Evolutionary conservation across 2,888 invertebrate species (phyloP).

Genomic region (Ochropleura leucogaster): DNA sequence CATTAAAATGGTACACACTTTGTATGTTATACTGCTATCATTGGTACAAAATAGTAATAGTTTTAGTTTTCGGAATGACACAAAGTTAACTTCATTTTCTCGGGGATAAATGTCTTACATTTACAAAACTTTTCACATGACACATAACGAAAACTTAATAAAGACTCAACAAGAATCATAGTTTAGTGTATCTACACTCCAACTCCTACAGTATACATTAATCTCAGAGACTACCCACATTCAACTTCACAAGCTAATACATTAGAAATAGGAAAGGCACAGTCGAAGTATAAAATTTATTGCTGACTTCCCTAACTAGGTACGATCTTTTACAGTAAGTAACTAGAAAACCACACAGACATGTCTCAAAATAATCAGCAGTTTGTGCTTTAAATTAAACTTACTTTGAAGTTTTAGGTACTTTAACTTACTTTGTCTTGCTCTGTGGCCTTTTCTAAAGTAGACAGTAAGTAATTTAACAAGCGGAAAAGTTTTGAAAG

Average conservation of each 20-base stretch:
- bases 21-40: slow-evolving; percentile 59
- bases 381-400: slow-evolving; percentile 64
- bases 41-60: slow-evolving; percentile 69
- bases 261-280: slow-evolving; percentile 91
- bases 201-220: slow-evolving; percentile 85
- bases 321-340: slow-evolving; percentile 76
- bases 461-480: slow-evolving; percentile 65
- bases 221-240: slow-evolving; percentile 84
- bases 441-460: slow-evolving; percentile 61
- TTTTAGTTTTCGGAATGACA: slow-evolving; percentile 77
- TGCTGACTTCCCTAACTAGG: slow-evolving; percentile 89
- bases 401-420: slow-evolving; percentile 63
- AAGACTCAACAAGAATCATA: slow-evolving; percentile 79
- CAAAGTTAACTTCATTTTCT: slow-evolving; percentile 72
- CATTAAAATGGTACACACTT: slow-evolving; percentile 69
- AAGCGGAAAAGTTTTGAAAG: slow-evolving; percentile 68
- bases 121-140: slow-evolving; percentile 74
- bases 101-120: slow-evolving; percentile 73
- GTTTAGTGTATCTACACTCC: slow-evolving; percentile 75
- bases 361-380: slow-evolving; percentile 69
- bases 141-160: slow-evolving; percentile 77
- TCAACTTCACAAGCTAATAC: slow-evolving; percentile 87
- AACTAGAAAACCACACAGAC: slow-evolving; percentile 73
- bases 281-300: slow-evolving; percentile 91
- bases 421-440: slow-evolving; percentile 68